A percentile compares a stretch with the other conserved stretches of the same genome.
phyloP scores from a whole-genome alignment of 2,113 vertebrate species.

The Labeo rohita region DNA sequence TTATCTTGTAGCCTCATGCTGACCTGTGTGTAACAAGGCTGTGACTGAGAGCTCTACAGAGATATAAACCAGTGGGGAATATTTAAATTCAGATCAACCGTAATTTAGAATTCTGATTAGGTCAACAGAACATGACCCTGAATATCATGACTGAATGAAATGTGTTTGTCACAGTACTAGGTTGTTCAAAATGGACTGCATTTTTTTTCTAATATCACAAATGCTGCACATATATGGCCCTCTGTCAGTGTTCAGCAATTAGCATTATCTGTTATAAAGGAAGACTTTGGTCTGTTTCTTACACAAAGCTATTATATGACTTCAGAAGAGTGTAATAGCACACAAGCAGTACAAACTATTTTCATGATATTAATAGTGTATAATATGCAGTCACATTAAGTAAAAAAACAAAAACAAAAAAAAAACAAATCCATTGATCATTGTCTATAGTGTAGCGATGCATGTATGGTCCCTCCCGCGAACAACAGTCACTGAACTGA shows the following conservation, averaged over 20 bases:
- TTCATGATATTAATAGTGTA: background rate
- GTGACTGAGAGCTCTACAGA: background rate
- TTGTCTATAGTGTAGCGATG: background rate
- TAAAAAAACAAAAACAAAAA: no score
- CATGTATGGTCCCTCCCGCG: background rate
- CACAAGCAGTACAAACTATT: background rate
- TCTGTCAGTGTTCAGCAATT: background rate
- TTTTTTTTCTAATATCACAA: background rate
- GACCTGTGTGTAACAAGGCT: background rate
- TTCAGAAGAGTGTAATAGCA: background rate
- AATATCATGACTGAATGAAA: constrained; percentile 59
- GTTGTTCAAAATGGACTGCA: background rate
- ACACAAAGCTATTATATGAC: background rate
- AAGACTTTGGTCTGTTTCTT: background rate
- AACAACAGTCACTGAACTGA: background rate
- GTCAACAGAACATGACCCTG: constrained; percentile 65
- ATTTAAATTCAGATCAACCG: background rate
- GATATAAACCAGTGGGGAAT: background rate
- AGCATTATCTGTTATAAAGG: background rate
- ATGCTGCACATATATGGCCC: background rate
- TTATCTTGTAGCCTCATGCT: background rate
- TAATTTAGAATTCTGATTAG: constrained; percentile 66
- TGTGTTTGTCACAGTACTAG: background rate
- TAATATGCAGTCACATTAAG: background rate
- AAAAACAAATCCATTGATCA: background rate